Conservation (phyloP, 2,113 vertebrate species). For the Oryzias celebensis region DNA sequence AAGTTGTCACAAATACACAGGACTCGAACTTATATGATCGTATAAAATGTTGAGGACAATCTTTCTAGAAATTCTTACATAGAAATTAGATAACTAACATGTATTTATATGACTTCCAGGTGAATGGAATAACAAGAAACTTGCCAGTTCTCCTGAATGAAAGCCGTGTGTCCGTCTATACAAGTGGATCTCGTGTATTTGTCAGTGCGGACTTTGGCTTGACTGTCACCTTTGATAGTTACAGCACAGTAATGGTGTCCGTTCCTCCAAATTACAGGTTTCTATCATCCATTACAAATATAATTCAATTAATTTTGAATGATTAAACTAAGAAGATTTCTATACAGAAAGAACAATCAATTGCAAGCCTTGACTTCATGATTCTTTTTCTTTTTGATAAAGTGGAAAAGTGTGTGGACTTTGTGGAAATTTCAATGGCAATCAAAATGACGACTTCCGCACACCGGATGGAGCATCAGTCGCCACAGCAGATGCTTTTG, state of each 20-base stretch:
- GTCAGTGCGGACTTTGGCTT: conserved; percentile 57
- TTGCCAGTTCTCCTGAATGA: conserved; percentile 32
- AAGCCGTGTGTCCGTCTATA: conserved; percentile 48
- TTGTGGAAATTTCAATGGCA: conserved; percentile 74
- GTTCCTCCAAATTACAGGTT: conserved; percentile 56
- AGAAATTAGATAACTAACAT: no score
- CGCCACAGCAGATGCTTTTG: conserved; percentile 25
- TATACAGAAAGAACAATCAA: no score
- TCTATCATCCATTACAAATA: neutral
- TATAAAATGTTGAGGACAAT: no score
- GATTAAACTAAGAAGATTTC: no score
- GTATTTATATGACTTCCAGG: no score
- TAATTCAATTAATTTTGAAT: no score
- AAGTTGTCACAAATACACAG: no score
- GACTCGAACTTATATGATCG: no score
- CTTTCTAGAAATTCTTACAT: no score
- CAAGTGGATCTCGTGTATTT: conserved; percentile 32
- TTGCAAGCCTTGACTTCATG: no score
- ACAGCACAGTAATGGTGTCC: conserved; percentile 40
- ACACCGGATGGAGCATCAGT: conserved; percentile 40
- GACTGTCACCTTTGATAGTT: conserved; percentile 58
- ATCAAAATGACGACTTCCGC: conserved; percentile 54
- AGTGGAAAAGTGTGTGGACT: conserved; percentile 61
- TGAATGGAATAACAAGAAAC: no score
- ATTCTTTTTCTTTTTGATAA: no score